Percentiles rank a stretch among this genome's conserved stretches.
These are phyloP conservation scores for Lagocephalus sceleratus DNA, from an alignment of 2,797 vertebrate species.

Conservation along the genomic window DNA sequence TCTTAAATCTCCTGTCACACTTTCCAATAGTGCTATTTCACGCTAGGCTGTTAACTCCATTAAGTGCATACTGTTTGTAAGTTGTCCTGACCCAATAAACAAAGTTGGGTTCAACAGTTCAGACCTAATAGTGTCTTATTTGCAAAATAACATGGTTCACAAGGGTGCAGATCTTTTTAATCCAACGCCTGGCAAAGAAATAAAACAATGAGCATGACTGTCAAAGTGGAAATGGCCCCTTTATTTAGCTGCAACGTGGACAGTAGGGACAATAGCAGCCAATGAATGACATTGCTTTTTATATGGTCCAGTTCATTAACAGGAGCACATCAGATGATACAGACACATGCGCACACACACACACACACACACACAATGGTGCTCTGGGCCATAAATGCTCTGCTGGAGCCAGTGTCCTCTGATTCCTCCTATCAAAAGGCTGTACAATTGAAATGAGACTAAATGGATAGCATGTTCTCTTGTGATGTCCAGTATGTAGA, in stretches of 20 bases:
- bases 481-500: slow-evolving; percentile 46
- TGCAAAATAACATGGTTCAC: too few relatives aligned
- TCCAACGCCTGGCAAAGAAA: too few relatives aligned
- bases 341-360: slow-evolving; percentile 10
- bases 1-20: too few relatives aligned
- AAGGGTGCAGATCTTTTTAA: too few relatives aligned
- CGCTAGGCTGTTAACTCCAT: too few relatives aligned
- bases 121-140: too few relatives aligned
- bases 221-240: slow-evolving; percentile 52
- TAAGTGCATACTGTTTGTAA: too few relatives aligned
- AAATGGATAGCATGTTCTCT: slow-evolving; percentile 58
- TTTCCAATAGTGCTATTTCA: too few relatives aligned
- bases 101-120: too few relatives aligned
- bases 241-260: slow-evolving; percentile 47
- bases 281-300: slow-evolving; percentile 61
- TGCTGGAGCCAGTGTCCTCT: slow-evolving; percentile 47
- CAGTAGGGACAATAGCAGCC: slow-evolving; percentile 29
- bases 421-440: slow-evolving; percentile 60
- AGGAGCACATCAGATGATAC: slow-evolving; percentile 29
- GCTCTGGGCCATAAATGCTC: slow-evolving; percentile 50
- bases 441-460: slow-evolving; percentile 70
- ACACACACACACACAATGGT: slow-evolving; percentile 2
- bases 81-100: too few relatives aligned
- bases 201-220: slow-evolving; percentile 20
- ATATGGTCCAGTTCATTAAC: slow-evolving; percentile 50